A percentile compares a stretch with the other conserved stretches of the same genome.
These are phyloP conservation scores for Aleiodes sp. DNA, from an alignment of 1,140 invertebrate species.

Conservation along the genomic window DNA sequence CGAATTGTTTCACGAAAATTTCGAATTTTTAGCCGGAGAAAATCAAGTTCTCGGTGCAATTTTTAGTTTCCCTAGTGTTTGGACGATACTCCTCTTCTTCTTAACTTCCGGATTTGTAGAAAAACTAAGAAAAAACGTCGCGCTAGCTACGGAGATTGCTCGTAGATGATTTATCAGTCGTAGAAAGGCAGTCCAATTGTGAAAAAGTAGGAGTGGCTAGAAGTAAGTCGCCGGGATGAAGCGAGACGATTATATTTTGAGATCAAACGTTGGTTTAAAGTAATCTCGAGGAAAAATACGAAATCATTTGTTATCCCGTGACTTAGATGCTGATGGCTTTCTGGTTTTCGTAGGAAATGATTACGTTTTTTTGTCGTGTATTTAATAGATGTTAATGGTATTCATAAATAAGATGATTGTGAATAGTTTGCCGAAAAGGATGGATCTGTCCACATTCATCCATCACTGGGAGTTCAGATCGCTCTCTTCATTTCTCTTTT, in stretches of 20 bases:
- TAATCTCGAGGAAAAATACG: background rate
- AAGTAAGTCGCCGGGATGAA: slow-evolving; percentile 26
- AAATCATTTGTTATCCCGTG: background rate
- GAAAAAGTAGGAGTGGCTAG: background rate
- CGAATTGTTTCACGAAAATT: no score
- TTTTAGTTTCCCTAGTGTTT: slow-evolving; percentile 33
- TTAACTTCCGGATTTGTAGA: background rate
- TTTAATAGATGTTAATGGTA: slow-evolving; percentile 35
- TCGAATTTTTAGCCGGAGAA: no score
- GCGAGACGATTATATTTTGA: slow-evolving; percentile 35
- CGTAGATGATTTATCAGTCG: slow-evolving; percentile 48
- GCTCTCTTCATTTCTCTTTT: slow-evolving; percentile 30
- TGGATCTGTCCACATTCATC: slow-evolving; percentile 52
- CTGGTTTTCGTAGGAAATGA: background rate
- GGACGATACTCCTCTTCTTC: background rate
- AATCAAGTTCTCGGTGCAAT: slow-evolving; percentile 25
- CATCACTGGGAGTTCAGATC: slow-evolving; percentile 52
- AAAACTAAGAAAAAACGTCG: slow-evolving; percentile 38
- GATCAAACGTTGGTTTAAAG: slow-evolving; percentile 31
- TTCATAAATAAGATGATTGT: slow-evolving; percentile 40
- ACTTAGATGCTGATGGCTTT: background rate
- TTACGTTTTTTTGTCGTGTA: background rate
- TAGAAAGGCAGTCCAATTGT: slow-evolving; percentile 20
- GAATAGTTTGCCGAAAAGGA: slow-evolving; percentile 25
- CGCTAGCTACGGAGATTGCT: slow-evolving; percentile 42